A percentile compares a stretch with the other conserved stretches of the same genome.
These are phyloP conservation scores for Uropetala carovei DNA, from an alignment of 2,888 invertebrate species.

Conservation along the genomic window DNA sequence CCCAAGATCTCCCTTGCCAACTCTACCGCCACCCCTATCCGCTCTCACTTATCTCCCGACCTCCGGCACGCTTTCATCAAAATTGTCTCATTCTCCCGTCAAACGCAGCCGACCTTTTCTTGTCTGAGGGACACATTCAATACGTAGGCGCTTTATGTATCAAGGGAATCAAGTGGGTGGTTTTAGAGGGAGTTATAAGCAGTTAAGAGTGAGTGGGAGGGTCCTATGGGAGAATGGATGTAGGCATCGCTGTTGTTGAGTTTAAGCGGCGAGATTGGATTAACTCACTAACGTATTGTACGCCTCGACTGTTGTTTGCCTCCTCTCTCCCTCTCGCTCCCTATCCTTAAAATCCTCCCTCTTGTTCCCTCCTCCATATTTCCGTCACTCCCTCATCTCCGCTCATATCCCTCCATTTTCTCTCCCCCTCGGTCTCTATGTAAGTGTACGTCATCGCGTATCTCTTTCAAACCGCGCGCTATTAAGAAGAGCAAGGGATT, in stretches of 20 bases:
- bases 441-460: no score
- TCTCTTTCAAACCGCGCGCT: no score
- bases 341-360: background rate
- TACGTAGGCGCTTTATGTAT: background rate
- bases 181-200: background rate
- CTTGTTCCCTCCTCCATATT: background rate
- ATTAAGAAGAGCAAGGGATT: no score
- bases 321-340: background rate
- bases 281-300: background rate
- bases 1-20: no score
- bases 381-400: background rate
- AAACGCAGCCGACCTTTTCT: background rate
- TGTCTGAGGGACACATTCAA: background rate
- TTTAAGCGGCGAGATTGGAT: background rate
- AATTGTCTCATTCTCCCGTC: background rate
- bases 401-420: background rate
- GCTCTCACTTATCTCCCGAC: slow-evolving; percentile 17
- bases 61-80: slow-evolving; percentile 21
- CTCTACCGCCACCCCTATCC: no score
- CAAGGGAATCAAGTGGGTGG: background rate
- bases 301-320: background rate
- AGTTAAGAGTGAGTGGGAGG: background rate
- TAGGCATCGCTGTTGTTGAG: background rate
- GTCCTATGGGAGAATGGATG: background rate
- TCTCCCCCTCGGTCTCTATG: no score